A percentile compares a stretch with the other conserved stretches of the same genome.
phyloP scores from a whole-genome alignment of 1,140 invertebrate genomes.

The Panulirus ornatus region DNA sequence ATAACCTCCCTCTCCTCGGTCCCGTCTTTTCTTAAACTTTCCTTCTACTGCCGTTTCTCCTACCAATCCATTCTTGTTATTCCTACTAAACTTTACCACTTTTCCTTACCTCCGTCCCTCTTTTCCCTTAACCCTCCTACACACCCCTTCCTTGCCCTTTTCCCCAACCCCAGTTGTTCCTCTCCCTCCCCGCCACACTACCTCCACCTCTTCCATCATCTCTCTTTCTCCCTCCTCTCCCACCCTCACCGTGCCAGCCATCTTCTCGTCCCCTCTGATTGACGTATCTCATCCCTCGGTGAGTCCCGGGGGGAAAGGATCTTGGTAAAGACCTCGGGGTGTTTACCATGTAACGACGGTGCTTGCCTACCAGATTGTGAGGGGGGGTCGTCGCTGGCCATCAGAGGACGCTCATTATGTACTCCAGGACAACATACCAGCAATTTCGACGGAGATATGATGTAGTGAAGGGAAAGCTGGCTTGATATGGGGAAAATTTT shows the following conservation, averaged over 20 bases:
- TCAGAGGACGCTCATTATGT: too few species aligned
- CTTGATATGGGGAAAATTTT: too few species aligned
- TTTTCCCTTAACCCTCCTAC: slow-evolving; percentile 1
- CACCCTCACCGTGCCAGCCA: not conserved
- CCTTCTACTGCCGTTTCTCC: slow-evolving; percentile 26
- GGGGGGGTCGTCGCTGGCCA: too few species aligned
- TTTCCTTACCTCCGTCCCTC: slow-evolving; percentile 14
- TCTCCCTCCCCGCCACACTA: not conserved
- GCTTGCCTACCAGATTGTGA: too few species aligned
- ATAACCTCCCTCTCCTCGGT: not conserved
- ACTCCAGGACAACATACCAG: too few species aligned
- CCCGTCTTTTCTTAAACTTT: slow-evolving; percentile 4
- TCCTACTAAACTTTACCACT: slow-evolving; percentile 13
- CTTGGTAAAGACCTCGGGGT: too few species aligned
- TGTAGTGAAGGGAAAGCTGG: too few species aligned
- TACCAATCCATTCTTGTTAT: not conserved
- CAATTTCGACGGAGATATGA: too few species aligned
- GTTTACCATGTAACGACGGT: too few species aligned
- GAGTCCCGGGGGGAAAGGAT: too few species aligned
- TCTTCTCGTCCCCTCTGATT: slow-evolving; percentile 29
- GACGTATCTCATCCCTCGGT: too few species aligned
- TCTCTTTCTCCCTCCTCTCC: not conserved
- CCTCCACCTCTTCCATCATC: not conserved
- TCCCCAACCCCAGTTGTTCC: not conserved
- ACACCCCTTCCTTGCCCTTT: not conserved